Base-by-base conservation (phyloP, 2,888 invertebrate species). In the Romanomermis culicivorax region DNA sequence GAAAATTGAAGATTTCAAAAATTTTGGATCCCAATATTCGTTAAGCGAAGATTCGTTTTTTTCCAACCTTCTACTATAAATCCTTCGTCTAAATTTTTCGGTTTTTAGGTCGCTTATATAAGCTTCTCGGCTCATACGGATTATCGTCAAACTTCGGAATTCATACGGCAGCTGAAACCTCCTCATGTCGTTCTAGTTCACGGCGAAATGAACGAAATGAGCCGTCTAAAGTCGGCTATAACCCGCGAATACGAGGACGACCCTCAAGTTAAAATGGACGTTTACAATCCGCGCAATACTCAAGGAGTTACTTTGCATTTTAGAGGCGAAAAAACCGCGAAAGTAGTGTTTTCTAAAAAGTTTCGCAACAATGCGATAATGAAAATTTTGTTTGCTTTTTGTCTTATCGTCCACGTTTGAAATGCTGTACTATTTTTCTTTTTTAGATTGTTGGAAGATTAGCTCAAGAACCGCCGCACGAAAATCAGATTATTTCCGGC, bases 81-180 rank as follows among this genome's bases (percentile, higher is more conserved):
- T n/a, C n/a, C n/a, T n/a, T n/a, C n/a, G n/a, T n/a, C n/a, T n/a
- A n/a, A n/a, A n/a, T n/a, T n/a, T n/a, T n/a, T n/a, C n/a, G n/a
- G n/a, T n/a, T n/a, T n/a, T n/a, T 88, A 89, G 0, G 93, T 97
- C 0, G 91, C 95, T 72, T 97, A 99, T 71, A 97, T 99, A 64
- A 95, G 93, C 0, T 97, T 97, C 74, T 95, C 95, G 0, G 97
- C 97, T 0, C 97, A 97, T 70, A 95, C 97, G 0, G 93, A 93
- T 74, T 93, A 88, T 70, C 83, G 86, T 70, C 91, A 91, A 74
- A 99, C 95, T 0, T 87, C 88, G 50, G 91, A 93, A 74, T 97
- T 99, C 67, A 85, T 99, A 60, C 78, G 89, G 52, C 79, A 83
- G 52, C 74, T 99, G 48, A 86, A 86, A 68, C 97, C 97, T 3